Evolutionary conservation across 2,113 vertebrate species (phyloP).

Genomic region (Vombatus ursinus): DNA sequence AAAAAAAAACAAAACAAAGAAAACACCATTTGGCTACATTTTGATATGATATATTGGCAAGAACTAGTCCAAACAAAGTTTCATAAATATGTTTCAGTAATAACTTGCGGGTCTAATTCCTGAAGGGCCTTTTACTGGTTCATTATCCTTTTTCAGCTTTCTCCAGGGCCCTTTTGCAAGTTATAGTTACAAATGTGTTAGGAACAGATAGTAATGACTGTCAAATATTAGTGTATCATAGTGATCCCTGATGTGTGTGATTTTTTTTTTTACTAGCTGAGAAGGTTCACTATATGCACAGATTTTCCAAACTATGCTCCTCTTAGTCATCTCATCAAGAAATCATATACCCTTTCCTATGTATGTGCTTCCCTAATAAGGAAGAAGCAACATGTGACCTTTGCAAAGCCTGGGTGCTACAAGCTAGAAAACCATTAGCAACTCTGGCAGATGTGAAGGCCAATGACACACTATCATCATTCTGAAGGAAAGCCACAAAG

Average conservation of each 20-base stretch:
- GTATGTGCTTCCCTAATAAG: conserved; percentile 60
- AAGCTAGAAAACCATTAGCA: conserved; percentile 73
- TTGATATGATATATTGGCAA: neutral
- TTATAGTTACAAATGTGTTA: conserved; percentile 76
- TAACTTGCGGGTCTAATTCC: neutral
- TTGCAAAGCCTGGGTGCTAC: conserved; percentile 68
- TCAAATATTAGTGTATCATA: conserved; percentile 83
- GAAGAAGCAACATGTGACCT: conserved; percentile 76
- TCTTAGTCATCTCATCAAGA: conserved; percentile 71
- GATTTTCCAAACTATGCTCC: conserved; percentile 62
- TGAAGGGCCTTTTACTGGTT: neutral
- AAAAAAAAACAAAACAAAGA: neutral
- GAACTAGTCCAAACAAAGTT: neutral
- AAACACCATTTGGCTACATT: conserved; percentile 16
- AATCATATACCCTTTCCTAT: conserved; percentile 65
- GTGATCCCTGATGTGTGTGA: conserved; percentile 75
- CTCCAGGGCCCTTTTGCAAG: conserved; percentile 52
- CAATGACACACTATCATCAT: conserved; percentile 79
- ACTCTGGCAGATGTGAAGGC: conserved; percentile 78
- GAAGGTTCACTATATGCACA: conserved; percentile 63
- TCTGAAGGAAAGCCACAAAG: conserved; percentile 80
- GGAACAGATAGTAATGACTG: conserved; percentile 81
- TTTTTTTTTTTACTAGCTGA: conserved; percentile 65
- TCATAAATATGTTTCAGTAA: conserved; percentile 19
- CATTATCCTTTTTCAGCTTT: conserved; percentile 47